Base-by-base conservation (phyloP, 2,888 invertebrate genomes). In the Congeria kusceri region DNA sequence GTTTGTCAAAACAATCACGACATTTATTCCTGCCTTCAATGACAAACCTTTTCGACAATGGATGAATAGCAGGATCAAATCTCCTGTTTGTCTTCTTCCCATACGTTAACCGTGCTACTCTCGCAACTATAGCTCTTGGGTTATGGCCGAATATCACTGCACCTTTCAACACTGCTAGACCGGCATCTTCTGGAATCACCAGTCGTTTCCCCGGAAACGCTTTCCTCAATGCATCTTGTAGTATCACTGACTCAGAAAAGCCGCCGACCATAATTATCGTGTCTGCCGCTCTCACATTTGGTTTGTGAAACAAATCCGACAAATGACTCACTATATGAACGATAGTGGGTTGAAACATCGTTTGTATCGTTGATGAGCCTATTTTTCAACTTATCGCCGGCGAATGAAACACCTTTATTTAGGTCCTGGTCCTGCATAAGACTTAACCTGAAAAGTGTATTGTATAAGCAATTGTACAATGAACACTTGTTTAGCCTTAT, bases 121-220 rank as follows among this genome's bases (percentile, higher is more conserved):
- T 58, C 18, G 69, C 29, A 15, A 67, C 64, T 27, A 83, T 76
- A 1, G 64, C 39, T 7, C 53, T 58, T 20, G 53, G 46, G 32
- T 64, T 63, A 58, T 83, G 82, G 2, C 82, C 82, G 27, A 73
- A 79, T 53, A 78, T 79, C 15, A 83, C 82, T 7, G 80, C 80
- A 18, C 80, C 80, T 59, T 80, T 80, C 4, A 80, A 47, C 0
- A 80, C 80, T 11, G 71, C 76, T 3, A 83, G 67, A 4, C 78
- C 76, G 1, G 75, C 72, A 20, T 82, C 82, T 18, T 68, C 46
- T 25, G 82, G 82, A 29, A 69, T 53, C 13, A 83, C 70, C 7
- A 83, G 59, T 7, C 56, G 69, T 53, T 59, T 70, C 15, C 47
- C 29, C 3, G 70, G 66, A 59, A 83, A 76, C 13, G 58, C 56